Evolutionary conservation across 1,140 invertebrate species (phyloP).

Genomic region (Drosophila varians): DNA sequence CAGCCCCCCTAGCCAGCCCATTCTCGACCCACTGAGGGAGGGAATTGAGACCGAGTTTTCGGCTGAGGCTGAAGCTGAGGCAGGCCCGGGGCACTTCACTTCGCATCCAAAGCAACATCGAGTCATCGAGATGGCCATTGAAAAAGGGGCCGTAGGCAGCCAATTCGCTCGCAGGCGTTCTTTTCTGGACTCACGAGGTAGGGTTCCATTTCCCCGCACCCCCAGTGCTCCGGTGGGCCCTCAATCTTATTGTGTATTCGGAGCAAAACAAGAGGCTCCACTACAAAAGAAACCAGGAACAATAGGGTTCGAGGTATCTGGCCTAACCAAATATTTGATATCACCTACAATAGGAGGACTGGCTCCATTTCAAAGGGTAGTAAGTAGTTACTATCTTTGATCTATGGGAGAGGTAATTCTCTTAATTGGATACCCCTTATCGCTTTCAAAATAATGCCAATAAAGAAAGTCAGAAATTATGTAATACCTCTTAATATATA

Average conservation of each 20-base stretch:
- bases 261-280: conserved; percentile 51
- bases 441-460: not conserved
- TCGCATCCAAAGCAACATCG: conserved; percentile 24
- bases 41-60: not conserved
- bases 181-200: conserved; percentile 24
- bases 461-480: not conserved
- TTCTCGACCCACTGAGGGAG: not conserved
- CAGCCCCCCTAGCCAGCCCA: conserved; percentile 24
- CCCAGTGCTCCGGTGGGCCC: conserved; percentile 8
- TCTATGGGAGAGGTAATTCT: not conserved
- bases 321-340: conserved; percentile 42
- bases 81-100: conserved; percentile 21
- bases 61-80: conserved; percentile 23
- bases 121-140: conserved; percentile 24
- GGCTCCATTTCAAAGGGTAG: not conserved
- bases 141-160: conserved; percentile 46
- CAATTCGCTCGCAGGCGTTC: conserved; percentile 65
- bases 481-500: not conserved
- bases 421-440: not conserved
- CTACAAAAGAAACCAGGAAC: conserved; percentile 65
- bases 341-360: conserved; percentile 30
- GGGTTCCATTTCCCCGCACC: conserved; percentile 13
- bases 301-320: conserved; percentile 38
- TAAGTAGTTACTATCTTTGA: not conserved
- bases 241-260: conserved; percentile 57